phyloP scores from a whole-genome alignment of 2,113 vertebrate genomes.

The Bubo bubo region DNA sequence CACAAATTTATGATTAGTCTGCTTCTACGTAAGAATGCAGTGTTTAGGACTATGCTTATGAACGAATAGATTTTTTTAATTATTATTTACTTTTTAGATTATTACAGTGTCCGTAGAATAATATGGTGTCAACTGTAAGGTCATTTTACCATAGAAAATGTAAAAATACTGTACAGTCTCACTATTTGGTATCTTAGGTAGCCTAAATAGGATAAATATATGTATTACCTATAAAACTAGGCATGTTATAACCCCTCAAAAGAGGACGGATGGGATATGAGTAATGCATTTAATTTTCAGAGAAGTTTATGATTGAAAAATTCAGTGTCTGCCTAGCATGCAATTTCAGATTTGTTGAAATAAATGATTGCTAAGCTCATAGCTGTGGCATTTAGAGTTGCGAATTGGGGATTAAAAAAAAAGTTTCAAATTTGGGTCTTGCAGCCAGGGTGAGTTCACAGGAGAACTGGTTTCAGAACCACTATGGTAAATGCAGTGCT shows the following conservation, averaged over 20 bases:
- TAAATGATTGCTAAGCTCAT: not conserved
- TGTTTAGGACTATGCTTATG: not conserved
- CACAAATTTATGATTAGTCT: not conserved
- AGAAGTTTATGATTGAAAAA: not conserved
- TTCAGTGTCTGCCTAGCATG: not conserved
- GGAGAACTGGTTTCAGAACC: not conserved
- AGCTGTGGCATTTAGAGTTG: not conserved
- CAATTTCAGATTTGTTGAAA: not conserved
- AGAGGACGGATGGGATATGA: not conserved
- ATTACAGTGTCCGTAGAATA: not conserved
- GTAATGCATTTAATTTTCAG: not conserved
- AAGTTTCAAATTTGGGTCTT: not conserved
- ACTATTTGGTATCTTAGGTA: not conserved
- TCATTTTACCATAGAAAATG: not conserved
- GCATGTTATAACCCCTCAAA: not conserved
- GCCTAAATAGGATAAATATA: not conserved
- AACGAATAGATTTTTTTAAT: not conserved
- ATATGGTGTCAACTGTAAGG: not conserved
- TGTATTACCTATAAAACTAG: not conserved
- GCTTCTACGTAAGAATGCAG: not conserved
- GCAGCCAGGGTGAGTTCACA: not conserved
- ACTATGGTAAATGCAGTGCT: accelerated
- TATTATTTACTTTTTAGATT: not conserved
- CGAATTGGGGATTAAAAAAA: not conserved
- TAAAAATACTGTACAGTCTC: not conserved